Conservation (phyloP, 2,113 vertebrate species). For the Prunella fulvescens region DNA sequence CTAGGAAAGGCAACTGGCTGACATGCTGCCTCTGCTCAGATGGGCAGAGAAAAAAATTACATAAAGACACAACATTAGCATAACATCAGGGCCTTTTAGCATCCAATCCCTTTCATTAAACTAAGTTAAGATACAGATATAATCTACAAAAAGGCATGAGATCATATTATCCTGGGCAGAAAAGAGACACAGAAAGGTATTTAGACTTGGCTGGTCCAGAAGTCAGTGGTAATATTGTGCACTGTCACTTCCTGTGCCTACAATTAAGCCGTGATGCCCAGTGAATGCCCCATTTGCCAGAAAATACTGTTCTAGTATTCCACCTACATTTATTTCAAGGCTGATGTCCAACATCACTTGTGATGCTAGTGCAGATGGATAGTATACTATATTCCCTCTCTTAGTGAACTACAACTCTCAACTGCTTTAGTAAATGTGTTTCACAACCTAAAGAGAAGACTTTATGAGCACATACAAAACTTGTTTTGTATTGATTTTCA, state of each 20-base stretch:
- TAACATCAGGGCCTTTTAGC: not conserved
- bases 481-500: not conserved
- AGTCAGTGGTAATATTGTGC: not conserved
- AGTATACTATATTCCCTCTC: not conserved
- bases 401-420: not conserved
- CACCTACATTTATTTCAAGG: not conserved
- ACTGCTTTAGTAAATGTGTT: not conserved
- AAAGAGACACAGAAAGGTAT: not conserved
- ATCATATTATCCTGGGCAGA: not conserved
- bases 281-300: not conserved
- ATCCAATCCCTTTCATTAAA: not conserved
- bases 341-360: not conserved
- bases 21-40: not conserved
- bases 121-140: not conserved
- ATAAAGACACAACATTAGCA: not conserved
- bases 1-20: not conserved
- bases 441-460: not conserved
- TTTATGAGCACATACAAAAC: not conserved
- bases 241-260: not conserved
- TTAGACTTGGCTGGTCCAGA: not conserved
- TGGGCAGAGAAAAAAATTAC: not conserved
- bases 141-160: not conserved
- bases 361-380: not conserved
- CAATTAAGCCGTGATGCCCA: not conserved
- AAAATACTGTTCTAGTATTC: not conserved